Percentiles rank a stretch among this genome's conserved stretches.
Evolutionary conservation across 2,797 vertebrate species (phyloP).

Genomic region (Knipowitschia caucasica): DNA sequence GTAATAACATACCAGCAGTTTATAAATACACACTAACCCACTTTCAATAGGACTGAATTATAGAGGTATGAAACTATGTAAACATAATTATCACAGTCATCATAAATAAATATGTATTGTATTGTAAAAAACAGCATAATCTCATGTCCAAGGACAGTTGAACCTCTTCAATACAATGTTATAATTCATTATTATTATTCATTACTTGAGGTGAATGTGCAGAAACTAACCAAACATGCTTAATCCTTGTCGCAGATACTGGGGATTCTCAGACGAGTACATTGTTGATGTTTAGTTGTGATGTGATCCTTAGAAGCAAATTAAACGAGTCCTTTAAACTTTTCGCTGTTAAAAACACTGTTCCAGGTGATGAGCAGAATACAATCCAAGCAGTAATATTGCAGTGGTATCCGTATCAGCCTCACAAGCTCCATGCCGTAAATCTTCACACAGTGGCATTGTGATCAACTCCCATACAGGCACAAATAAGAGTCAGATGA

Average conservation of each 20-base stretch:
- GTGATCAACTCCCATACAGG: conserved; percentile 19
- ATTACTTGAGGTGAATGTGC: conserved; percentile 12
- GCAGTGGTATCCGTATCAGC: conserved; percentile 50
- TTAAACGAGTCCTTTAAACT: conserved; percentile 45
- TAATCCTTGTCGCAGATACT: conserved; percentile 81
- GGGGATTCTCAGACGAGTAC: conserved; percentile 83
- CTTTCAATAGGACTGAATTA: no score
- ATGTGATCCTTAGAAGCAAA: conserved; percentile 45
- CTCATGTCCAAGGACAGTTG: no score
- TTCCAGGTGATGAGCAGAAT: conserved; percentile 43
- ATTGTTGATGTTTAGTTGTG: conserved; percentile 60
- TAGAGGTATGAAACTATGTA: no score
- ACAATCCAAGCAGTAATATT: conserved; percentile 57
- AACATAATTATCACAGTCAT: no score
- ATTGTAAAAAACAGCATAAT: no score
- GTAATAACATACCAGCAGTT: no score
- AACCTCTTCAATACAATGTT: neutral
- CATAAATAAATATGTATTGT: no score
- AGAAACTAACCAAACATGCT: conserved; percentile 84
- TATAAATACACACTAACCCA: no score
- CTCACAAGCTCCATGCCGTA: conserved; percentile 42
- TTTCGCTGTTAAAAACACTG: conserved; percentile 39
- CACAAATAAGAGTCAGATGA: conserved; percentile 27
- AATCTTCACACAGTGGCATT: conserved; percentile 23
- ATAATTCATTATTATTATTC: neutral